Percentiles rank a stretch among this genome's conserved stretches.
Conservation (phyloP, 2,113 vertebrate genomes). For the Callopanchax toddi region DNA sequence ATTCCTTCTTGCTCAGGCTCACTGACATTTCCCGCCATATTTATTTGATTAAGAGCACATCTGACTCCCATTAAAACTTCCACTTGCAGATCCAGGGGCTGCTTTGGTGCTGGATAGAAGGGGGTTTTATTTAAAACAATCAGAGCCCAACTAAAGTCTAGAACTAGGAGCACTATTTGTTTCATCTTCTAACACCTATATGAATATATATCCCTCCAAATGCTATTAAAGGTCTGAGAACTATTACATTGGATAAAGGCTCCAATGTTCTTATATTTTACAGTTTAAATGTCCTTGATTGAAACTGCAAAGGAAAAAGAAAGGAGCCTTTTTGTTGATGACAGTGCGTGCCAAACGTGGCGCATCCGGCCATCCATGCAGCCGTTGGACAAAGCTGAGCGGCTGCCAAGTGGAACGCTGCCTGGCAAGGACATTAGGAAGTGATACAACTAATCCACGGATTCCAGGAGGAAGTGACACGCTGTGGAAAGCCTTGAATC, state of each 20-base stretch:
- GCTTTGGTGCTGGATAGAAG: constrained; percentile 65
- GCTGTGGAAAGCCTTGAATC: constrained; percentile 71
- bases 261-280: constrained; percentile 36
- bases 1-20: constrained; percentile 52
- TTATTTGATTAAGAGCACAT: constrained; percentile 79
- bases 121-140: constrained; percentile 28
- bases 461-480: constrained; percentile 76
- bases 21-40: constrained; percentile 76
- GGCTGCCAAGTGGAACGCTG: constrained; percentile 47
- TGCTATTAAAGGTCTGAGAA: constrained; percentile 52
- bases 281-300: constrained; percentile 23
- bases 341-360: constrained; percentile 42
- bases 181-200: no score
- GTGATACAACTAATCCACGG: constrained; percentile 70
- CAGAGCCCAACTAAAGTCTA: constrained; percentile 51
- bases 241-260: constrained; percentile 33
- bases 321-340: constrained; percentile 24
- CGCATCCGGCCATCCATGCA: constrained; percentile 37
- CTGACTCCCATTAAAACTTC: constrained; percentile 79
- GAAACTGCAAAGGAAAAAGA: constrained; percentile 21
- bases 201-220: no score
- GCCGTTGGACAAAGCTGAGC: constrained; percentile 42
- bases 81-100: constrained; percentile 67
- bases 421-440: constrained; percentile 73
- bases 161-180: constrained; percentile 24